A percentile compares a stretch with the other conserved stretches of the same genome.
Conservation (phyloP, 2,888 invertebrate species). For the Bursaphelenchus okinawaensis region DNA sequence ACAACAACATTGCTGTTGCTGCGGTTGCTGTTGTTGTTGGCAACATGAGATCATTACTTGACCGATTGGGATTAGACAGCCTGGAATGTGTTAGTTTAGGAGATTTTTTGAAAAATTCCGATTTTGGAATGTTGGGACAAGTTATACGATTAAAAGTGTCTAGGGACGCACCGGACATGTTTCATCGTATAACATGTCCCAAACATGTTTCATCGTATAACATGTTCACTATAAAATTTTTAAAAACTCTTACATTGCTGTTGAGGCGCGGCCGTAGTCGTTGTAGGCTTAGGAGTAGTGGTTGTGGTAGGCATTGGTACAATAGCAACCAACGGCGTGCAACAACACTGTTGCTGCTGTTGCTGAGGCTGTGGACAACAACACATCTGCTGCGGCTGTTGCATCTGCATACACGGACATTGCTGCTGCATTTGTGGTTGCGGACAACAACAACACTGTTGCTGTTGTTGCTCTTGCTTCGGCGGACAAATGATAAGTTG, state of each 20-base stretch:
- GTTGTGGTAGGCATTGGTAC: constrained; percentile 11
- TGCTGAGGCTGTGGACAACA: constrained; percentile 6
- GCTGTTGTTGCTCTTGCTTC: neutral
- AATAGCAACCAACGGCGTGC: constrained; percentile 3
- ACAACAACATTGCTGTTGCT: constrained; percentile 4
- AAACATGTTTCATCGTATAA: too few species aligned
- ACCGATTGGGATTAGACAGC: constrained; percentile 15
- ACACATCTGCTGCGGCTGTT: neutral
- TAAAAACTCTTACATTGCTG: constrained; percentile 8
- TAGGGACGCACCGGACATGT: too few species aligned
- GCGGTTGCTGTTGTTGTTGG: constrained; percentile 2
- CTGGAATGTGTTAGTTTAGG: neutral
- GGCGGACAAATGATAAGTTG: neutral
- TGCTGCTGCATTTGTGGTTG: constrained; percentile 8
- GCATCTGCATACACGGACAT: neutral
- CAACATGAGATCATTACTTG: constrained; percentile 15
- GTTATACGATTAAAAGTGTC: too few species aligned
- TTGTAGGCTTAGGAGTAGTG: neutral
- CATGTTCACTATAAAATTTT: too few species aligned
- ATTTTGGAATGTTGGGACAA: too few species aligned
- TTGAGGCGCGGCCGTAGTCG: neutral
- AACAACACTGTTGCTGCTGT: constrained; percentile 6
- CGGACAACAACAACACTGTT: neutral
- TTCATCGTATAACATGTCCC: too few species aligned
- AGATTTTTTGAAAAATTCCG: too few species aligned